Percentiles rank a stretch among this genome's conserved stretches.
Evolutionary conservation across 2,797 vertebrate species (phyloP).

Genomic region (Paratrypauchen microcephalus): DNA sequence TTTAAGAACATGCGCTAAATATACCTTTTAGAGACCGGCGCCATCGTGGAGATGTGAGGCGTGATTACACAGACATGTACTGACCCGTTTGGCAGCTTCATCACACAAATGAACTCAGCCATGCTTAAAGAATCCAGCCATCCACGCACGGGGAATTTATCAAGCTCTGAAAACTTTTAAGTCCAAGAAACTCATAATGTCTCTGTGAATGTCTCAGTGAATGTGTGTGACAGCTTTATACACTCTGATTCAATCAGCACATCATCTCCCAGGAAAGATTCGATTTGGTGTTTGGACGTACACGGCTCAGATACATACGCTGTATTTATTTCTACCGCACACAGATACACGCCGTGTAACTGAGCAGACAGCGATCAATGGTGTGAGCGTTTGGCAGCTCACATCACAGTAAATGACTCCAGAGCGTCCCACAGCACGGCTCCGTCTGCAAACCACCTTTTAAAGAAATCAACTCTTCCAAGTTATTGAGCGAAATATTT

Average conservation of each 20-base stretch:
- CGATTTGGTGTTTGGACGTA: constrained; percentile 46
- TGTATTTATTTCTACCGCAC: constrained; percentile 23
- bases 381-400: constrained; percentile 26
- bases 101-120: constrained; percentile 47
- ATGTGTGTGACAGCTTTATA: constrained; percentile 25
- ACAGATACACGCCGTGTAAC: too few species aligned
- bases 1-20: constrained; percentile 58
- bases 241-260: constrained; percentile 56
- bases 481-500: constrained; percentile 43
- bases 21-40: constrained; percentile 46
- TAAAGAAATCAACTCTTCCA: constrained; percentile 27
- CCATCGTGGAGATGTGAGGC: constrained; percentile 49
- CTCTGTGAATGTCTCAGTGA: not conserved
- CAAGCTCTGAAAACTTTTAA: constrained; percentile 36
- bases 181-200: constrained; percentile 50
- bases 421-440: constrained; percentile 39
- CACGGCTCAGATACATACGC: constrained; percentile 20
- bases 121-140: constrained; percentile 18
- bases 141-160: constrained; percentile 20
- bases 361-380: constrained; percentile 50
- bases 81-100: constrained; percentile 47
- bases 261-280: constrained; percentile 50
- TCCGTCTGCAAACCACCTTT: constrained; percentile 44
- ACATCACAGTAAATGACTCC: constrained; percentile 49
- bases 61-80: constrained; percentile 56